Evolutionary conservation across 2,113 vertebrate genomes (phyloP).

Genomic region (Percopsis transmontana): DNA sequence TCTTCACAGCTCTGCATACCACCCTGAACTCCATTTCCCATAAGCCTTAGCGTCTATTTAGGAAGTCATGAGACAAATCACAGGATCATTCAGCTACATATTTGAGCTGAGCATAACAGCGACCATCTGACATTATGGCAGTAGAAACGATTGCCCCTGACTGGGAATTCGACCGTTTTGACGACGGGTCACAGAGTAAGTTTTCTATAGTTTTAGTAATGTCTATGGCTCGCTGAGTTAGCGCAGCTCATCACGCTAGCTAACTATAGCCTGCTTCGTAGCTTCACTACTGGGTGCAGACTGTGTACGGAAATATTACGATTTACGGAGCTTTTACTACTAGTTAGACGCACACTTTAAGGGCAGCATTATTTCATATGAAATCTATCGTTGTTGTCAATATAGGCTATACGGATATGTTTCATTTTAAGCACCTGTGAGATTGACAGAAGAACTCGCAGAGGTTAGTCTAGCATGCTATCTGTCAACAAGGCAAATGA

Average conservation of each 20-base stretch:
- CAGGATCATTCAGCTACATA: constrained; percentile 39
- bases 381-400: no score
- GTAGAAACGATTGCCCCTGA: constrained; percentile 89
- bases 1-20: not conserved
- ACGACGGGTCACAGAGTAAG: constrained; percentile 97
- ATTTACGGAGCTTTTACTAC: no score
- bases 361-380: no score
- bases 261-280: constrained; percentile 27
- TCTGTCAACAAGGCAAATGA: no score
- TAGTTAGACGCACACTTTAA: no score
- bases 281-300: constrained; percentile 1
- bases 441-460: no score
- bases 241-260: not conserved
- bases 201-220: not conserved
- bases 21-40: constrained; percentile 69
- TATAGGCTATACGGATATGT: no score
- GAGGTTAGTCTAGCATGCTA: no score
- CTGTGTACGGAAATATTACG: not conserved
- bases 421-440: no score
- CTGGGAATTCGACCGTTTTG: constrained; percentile 96
- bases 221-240: not conserved
- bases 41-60: constrained; percentile 40
- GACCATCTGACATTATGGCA: constrained; percentile 75
- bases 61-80: constrained; percentile 71
- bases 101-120: constrained; percentile 15